Conservation (phyloP, 2,888 invertebrate genomes). For the Leucophenga maculata region DNA sequence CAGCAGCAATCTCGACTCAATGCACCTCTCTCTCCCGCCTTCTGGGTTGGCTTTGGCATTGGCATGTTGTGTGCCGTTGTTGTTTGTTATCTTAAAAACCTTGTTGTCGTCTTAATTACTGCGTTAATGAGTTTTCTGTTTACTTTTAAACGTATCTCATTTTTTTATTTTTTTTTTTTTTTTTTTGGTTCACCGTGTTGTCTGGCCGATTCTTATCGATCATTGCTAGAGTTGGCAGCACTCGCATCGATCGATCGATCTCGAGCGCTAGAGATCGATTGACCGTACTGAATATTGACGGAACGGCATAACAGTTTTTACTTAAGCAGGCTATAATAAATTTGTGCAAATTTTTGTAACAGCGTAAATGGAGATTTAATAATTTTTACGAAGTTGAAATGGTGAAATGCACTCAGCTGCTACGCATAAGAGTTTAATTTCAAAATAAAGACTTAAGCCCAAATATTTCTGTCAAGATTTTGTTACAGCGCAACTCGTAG, state of each 20-base stretch:
- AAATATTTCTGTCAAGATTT: no score
- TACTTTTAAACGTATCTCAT: slow-evolving; percentile 42
- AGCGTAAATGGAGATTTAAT: no score
- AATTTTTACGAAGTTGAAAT: no score
- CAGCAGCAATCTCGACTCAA: neutral
- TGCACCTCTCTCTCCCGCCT: neutral
- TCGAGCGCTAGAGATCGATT: neutral
- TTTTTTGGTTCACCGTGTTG: slow-evolving; percentile 35
- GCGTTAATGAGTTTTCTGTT: slow-evolving; percentile 70
- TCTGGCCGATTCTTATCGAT: no score
- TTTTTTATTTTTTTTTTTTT: slow-evolving; percentile 24
- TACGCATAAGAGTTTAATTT: no score
- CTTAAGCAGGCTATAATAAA: no score
- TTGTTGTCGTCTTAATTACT: slow-evolving; percentile 70
- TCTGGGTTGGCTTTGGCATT: slow-evolving; percentile 22
- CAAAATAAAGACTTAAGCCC: no score
- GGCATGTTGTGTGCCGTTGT: slow-evolving; percentile 49
- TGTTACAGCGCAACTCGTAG: no score
- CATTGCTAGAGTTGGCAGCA: slow-evolving; percentile 4
- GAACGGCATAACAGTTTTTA: neutral
- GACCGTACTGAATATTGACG: neutral
- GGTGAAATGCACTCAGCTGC: no score
- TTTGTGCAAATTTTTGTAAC: no score
- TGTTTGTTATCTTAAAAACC: slow-evolving; percentile 64
- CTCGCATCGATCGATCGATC: slow-evolving; percentile 8